Conservation (phyloP, 2,113 vertebrate species). For the Anoplopoma fimbria region DNA sequence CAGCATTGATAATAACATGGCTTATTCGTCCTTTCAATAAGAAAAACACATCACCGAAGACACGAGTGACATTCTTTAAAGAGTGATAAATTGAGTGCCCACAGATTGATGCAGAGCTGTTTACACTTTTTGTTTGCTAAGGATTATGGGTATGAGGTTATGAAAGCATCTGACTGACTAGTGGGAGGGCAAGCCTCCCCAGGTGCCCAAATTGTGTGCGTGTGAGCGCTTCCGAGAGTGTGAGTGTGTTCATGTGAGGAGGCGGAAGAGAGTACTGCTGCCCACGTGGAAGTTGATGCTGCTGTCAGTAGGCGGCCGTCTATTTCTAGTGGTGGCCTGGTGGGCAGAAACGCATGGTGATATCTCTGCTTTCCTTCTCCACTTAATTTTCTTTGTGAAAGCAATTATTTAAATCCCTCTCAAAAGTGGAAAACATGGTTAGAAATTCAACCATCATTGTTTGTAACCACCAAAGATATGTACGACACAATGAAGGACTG, state of each 20-base stretch:
- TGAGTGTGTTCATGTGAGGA: conserved; percentile 42
- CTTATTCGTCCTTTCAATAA: not conserved
- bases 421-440: not conserved
- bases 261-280: conserved; percentile 66
- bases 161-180: conserved; percentile 70
- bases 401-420: conserved; percentile 21
- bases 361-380: conserved; percentile 43
- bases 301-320: conserved; percentile 76
- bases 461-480: conserved; percentile 12
- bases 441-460: conserved; percentile 9
- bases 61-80: not conserved
- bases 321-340: conserved; percentile 81
- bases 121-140: conserved; percentile 53
- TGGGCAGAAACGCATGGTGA: conserved; percentile 61
- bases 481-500: not conserved
- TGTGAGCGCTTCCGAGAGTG: conserved; percentile 6
- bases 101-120: conserved; percentile 19
- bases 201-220: conserved; percentile 29
- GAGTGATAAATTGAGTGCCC: conserved; percentile 21
- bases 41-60: conserved; percentile 5
- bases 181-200: conserved; percentile 60
- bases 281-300: conserved; percentile 75
- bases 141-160: conserved; percentile 63
- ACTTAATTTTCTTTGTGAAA: conserved; percentile 48
- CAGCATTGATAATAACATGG: not conserved